These are phyloP conservation scores for Motacilla tschutschensis DNA, from an alignment of 2,113 vertebrate species.

Conservation along the genomic window DNA sequence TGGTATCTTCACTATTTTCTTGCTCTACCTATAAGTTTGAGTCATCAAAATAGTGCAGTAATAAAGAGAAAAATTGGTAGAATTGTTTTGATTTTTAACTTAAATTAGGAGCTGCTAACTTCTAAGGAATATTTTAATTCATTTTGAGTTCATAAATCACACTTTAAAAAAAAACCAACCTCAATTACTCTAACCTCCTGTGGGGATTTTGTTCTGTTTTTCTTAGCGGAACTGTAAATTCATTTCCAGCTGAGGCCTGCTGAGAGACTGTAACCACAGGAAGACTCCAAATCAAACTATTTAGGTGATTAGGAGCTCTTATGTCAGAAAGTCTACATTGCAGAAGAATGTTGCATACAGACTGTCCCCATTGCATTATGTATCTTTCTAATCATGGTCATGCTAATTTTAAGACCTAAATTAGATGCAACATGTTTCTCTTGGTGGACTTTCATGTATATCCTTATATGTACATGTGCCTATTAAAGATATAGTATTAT, in stretches of 20 bases:
- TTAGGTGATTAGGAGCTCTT: not conserved
- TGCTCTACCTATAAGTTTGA: not conserved
- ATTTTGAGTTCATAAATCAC: not conserved
- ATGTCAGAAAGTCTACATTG: not conserved
- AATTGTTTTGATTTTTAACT: not conserved
- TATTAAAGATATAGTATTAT: not conserved
- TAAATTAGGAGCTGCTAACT: not conserved
- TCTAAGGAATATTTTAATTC: not conserved
- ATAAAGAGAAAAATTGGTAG: not conserved
- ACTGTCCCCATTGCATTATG: not conserved
- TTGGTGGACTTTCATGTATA: not conserved
- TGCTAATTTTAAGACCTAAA: not conserved
- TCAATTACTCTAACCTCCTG: not conserved
- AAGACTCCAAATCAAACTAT: not conserved
- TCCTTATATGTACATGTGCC: not conserved
- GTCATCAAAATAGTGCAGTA: not conserved
- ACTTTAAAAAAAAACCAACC: fast-evolving
- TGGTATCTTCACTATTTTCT: not conserved
- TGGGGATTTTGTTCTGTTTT: slow-evolving; percentile 9
- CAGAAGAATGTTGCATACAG: not conserved
- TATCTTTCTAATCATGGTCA: not conserved
- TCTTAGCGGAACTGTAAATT: not conserved
- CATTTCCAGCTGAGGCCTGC: not conserved
- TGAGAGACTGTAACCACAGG: not conserved
- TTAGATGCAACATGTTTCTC: not conserved